A percentile compares a stretch with the other conserved stretches of the same genome.
Evolutionary conservation across 1,140 invertebrate genomes (phyloP).

Genomic region (Diuraphis noxia): DNA sequence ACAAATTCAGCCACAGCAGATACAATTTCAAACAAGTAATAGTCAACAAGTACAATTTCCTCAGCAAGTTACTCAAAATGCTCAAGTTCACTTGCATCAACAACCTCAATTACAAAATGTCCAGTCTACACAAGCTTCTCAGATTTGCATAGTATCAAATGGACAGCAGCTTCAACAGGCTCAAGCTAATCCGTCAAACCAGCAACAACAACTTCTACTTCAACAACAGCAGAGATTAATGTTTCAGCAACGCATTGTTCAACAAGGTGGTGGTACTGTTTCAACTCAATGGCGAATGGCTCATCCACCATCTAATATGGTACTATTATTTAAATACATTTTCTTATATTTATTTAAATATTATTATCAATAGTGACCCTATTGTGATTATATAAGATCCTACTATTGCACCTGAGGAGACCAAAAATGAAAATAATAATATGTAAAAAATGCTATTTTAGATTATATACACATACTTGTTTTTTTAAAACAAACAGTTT

Average conservation of each 20-base stretch:
- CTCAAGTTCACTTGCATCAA: constrained; percentile 58
- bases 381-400: neutral
- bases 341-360: neutral
- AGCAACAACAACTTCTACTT: constrained; percentile 58
- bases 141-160: constrained; percentile 49
- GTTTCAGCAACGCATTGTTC: constrained; percentile 53
- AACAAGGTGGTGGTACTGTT: constrained; percentile 54
- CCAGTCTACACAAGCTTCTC: constrained; percentile 37
- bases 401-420: neutral
- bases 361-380: neutral
- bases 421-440: neutral
- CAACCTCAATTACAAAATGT: constrained; percentile 48
- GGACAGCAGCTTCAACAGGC: constrained; percentile 35
- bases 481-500: neutral
- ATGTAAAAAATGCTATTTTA: neutral
- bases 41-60: constrained; percentile 55
- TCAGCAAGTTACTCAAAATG: constrained; percentile 55
- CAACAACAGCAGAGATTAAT: constrained; percentile 51
- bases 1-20: constrained; percentile 58
- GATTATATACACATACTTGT: no score
- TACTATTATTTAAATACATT: neutral
- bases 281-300: constrained; percentile 52
- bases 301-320: constrained; percentile 44
- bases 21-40: constrained; percentile 63
- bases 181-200: constrained; percentile 48